phyloP scores from a whole-genome alignment of 1,140 invertebrate genomes.

The Ooceraea biroi region DNA sequence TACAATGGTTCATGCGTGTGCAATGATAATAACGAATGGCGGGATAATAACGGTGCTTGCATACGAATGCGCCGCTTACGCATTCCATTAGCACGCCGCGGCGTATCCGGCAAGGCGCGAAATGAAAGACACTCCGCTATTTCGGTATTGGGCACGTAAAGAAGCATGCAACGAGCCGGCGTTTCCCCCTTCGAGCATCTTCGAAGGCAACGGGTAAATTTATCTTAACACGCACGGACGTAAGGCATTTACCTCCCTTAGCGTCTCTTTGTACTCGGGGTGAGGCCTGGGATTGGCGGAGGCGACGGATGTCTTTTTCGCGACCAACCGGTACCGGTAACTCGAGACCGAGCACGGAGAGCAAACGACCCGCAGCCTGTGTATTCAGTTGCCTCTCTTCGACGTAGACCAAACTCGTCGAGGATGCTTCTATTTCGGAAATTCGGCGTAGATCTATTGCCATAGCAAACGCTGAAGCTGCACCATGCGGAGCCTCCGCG shows the following conservation, averaged over 20 bases:
- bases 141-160: constrained; percentile 28
- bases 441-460: constrained; percentile 12
- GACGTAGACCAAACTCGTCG: constrained; percentile 2
- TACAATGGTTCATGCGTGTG: constrained; percentile 22
- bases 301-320: constrained; percentile 41
- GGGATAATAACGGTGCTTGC: constrained; percentile 42
- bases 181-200: constrained; percentile 24
- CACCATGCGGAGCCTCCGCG: constrained; percentile 32
- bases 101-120: neutral
- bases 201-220: constrained; percentile 47
- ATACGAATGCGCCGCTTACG: constrained; percentile 2
- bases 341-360: constrained; percentile 10
- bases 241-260: constrained; percentile 31
- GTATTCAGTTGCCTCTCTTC: constrained; percentile 33
- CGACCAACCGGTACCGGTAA: constrained; percentile 17
- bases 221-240: constrained; percentile 56
- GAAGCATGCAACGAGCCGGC: neutral
- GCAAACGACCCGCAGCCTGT: constrained; percentile 50
- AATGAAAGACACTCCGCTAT: constrained; percentile 49
- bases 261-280: constrained; percentile 8
- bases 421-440: constrained; percentile 65
- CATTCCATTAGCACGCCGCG: constrained; percentile 33
- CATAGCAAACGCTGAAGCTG: constrained; percentile 17
- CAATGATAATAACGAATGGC: constrained; percentile 35
- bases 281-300: constrained; percentile 34